Base-by-base conservation (phyloP, 1,140 invertebrate species). In the Penaeus japonicus region DNA sequence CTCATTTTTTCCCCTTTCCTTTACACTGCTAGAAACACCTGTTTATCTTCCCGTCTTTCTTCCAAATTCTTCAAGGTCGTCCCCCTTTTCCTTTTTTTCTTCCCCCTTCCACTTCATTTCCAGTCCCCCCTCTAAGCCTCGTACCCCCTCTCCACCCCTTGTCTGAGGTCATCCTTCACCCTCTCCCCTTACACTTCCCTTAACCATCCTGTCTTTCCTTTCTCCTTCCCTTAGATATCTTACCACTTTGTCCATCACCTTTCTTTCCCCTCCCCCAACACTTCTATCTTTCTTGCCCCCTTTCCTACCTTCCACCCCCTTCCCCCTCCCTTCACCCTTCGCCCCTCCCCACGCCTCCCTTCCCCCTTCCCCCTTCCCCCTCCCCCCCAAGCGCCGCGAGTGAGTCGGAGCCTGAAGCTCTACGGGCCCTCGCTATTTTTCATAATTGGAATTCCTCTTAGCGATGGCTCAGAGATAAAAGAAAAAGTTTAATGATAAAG, bases 361-460 rank as follows among this genome's bases (percentile, higher is more conserved):
- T 17, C 70, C 27, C 81, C 2, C 20, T 12, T 47, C 30, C 83
- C 17, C 35, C n/a, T 70, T 27, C 65, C 70, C 17, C 20, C 39
- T 15, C 22, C 47, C 55, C 54, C 84, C 18, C 47, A 27, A 30
- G 47, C 39, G n/a, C 27, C 39, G 4, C 27, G 47, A 47, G 47
- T 47, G 47, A 47, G 47, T 47, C 47, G 47, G 47, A n/a, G 47
- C 47, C 47, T 47, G 47, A 47, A 47, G 15, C 47, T 47, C 47
- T 47, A 47, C 47, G 47, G 47, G 47, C 18, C 22, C 59, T 15
- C 84, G 24, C 84, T 62, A 85, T 85, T 85, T 85, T 85, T 85
- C 75, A 85, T 79, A 85, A 79, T 85, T 85, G 84, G 75, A 85
- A 85, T 85, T 85, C 84, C 84, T 85, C 75, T 85, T 78, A 85